These are phyloP conservation scores for Embiotoca jacksoni DNA, from an alignment of 2,113 vertebrate species.

Conservation along the genomic window DNA sequence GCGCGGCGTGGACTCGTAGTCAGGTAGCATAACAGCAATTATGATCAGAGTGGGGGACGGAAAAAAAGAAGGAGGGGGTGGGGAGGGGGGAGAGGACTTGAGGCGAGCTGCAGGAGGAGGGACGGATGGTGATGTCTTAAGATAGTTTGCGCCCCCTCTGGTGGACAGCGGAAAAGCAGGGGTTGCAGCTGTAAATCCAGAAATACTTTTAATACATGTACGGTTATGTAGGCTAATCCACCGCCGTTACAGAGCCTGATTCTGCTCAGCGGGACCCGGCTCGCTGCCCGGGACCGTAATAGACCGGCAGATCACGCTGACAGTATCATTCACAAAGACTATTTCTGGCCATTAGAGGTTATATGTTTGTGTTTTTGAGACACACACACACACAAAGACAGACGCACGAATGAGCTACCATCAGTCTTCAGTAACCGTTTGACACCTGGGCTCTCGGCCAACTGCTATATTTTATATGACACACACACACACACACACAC, in stretches of 20 bases:
- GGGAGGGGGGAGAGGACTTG: too few species aligned
- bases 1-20: too few species aligned
- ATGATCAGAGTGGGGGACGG: too few species aligned
- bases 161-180: constrained; percentile 24
- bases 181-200: constrained; percentile 28
- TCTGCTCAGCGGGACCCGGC: constrained; percentile 26
- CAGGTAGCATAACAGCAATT: too few species aligned
- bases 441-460: constrained; percentile 63
- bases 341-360: constrained; percentile 56
- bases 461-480: constrained; percentile 53
- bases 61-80: too few species aligned
- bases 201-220: constrained; percentile 38
- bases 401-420: constrained; percentile 42
- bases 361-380: constrained; percentile 47
- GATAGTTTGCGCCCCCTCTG: neutral
- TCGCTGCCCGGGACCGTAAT: constrained; percentile 31
- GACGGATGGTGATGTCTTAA: neutral
- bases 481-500: neutral
- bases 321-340: constrained; percentile 52
- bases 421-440: constrained; percentile 73
- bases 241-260: constrained; percentile 6
- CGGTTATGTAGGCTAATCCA: constrained; percentile 52
- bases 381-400: constrained; percentile 13
- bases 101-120: too few species aligned
- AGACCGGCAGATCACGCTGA: constrained; percentile 49